Evolutionary conservation across 2,113 vertebrate genomes (phyloP).

Genomic region (Tetrax tetrax): DNA sequence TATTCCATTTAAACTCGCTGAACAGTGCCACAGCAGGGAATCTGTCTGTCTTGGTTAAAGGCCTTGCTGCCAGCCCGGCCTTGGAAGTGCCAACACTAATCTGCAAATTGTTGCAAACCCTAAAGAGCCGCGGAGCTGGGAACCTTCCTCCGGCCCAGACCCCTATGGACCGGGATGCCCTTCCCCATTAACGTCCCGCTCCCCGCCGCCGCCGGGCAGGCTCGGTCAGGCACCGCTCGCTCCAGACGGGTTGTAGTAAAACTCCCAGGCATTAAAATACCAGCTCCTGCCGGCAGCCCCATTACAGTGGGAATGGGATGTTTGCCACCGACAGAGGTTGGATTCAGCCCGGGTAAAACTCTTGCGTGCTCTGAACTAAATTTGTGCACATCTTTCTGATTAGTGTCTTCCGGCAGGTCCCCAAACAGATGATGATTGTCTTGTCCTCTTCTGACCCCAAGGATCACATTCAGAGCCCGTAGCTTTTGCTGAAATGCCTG

Average conservation of each 20-base stretch:
- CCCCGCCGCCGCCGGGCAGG: not conserved
- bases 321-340: not conserved
- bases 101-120: conserved; percentile 56
- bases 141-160: conserved; percentile 59
- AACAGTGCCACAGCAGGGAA: conserved; percentile 71
- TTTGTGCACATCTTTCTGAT: not conserved
- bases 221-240: not conserved
- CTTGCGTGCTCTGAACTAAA: not conserved
- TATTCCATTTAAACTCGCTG: conserved; percentile 59
- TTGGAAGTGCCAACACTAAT: conserved; percentile 68
- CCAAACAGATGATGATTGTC: not conserved
- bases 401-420: conserved; percentile 26
- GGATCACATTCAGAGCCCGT: not conserved
- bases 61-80: conserved; percentile 63
- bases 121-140: conserved; percentile 48
- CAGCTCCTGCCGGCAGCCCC: not conserved
- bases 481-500: conserved; percentile 35
- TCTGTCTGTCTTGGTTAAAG: conserved; percentile 71
- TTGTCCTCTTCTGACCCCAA: conserved; percentile 27
- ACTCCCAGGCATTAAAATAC: not conserved
- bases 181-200: conserved; percentile 5
- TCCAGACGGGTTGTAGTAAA: not conserved
- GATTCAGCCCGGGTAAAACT: not conserved
- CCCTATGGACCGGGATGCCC: conserved; percentile 58
- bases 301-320: not conserved